Evolutionary conservation across 2,113 vertebrate genomes (phyloP).

Genomic region (Syrrhaptes paradoxus): DNA sequence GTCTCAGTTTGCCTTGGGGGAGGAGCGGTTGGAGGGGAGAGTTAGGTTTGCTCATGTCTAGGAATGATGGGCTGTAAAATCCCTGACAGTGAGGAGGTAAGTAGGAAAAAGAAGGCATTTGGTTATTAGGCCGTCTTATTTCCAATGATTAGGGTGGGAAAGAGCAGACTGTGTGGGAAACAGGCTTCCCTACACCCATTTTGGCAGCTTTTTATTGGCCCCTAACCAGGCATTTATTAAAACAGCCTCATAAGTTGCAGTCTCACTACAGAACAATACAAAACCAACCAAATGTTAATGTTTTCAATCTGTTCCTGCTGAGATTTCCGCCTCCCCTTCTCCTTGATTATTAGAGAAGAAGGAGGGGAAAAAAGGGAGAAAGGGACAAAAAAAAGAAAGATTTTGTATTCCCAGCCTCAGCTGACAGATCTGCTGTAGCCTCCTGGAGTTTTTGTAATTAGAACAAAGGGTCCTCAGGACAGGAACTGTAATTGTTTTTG

Average conservation of each 20-base stretch:
- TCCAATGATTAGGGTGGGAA: constrained; percentile 74
- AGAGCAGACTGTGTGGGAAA: constrained; percentile 79
- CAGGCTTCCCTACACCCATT: constrained; percentile 70
- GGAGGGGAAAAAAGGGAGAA: too few relatives aligned
- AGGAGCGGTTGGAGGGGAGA: neutral
- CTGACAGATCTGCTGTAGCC: constrained; percentile 7
- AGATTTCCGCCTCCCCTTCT: constrained; percentile 42
- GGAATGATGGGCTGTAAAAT: neutral
- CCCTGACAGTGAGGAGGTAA: constrained; percentile 48
- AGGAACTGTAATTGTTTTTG: neutral
- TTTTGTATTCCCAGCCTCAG: constrained; percentile 32
- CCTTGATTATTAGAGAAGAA: constrained; percentile 44
- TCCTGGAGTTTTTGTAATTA: constrained; percentile 19
- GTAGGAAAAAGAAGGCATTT: constrained; percentile 32
- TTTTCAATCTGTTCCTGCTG: constrained; percentile 79
- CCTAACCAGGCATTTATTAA: constrained; percentile 79
- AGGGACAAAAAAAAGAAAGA: neutral
- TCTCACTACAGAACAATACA: constrained; percentile 82
- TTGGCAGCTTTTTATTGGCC: constrained; percentile 79
- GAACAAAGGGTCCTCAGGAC: neutral
- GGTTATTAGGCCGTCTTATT: constrained; percentile 38
- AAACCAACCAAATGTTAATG: constrained; percentile 82
- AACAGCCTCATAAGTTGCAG: constrained; percentile 78
- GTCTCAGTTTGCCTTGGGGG: neutral
- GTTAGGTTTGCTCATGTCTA: constrained; percentile 7